Evolutionary conservation across 2,113 vertebrate genomes (phyloP), one percentile per base, ranked within the genome.

Genomic region (Petroica traversi): DNA sequence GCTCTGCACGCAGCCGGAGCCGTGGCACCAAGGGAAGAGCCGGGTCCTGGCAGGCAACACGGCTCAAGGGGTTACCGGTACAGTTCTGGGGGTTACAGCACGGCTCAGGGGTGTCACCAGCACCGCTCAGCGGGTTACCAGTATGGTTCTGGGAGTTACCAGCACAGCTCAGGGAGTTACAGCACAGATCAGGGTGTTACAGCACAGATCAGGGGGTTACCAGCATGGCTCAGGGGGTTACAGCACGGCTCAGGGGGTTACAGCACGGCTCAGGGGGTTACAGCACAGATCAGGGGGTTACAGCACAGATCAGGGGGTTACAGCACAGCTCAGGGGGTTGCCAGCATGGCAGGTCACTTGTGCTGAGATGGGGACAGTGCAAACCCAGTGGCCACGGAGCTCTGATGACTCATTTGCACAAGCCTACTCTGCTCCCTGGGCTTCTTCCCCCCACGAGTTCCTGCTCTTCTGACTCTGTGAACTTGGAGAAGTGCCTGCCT

Each of bases 391-490:
- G 34, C 34, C 0, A 0, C 43, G 29, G 43, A 45, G 41, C 24
- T 59, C 34, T 0, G 3, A 3, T 38, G 0, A 0, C 25, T 66
- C 1, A 0, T 1, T 2, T 0, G 1, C 0, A 1, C 1, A 2
- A 36, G 40, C 49, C 7, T 10, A 33, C n/a, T 29, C 45, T 5
- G 29, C 55, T n/a, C 38, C 23, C 3, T 12, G 8, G 9, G 38
- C 14, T 40, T 41, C 48, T 5, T 5, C 61, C 6, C 2, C 5
- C 23, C 3, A 4, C 0, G 0, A 5, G 28, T 4, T 64, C 26
- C 57, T 22, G 34, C 19, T 2, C 16, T 26, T 22, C 43, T 7
- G 2, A 23, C 43, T 29, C 73, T 24, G 25, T 18, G 33, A 33
- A 4, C 0, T 0, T 0, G 10, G 33, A 54, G 20, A 72, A 64